Conservation (phyloP, 2,888 invertebrate genomes). For the Lasioglossum oenotherae region DNA sequence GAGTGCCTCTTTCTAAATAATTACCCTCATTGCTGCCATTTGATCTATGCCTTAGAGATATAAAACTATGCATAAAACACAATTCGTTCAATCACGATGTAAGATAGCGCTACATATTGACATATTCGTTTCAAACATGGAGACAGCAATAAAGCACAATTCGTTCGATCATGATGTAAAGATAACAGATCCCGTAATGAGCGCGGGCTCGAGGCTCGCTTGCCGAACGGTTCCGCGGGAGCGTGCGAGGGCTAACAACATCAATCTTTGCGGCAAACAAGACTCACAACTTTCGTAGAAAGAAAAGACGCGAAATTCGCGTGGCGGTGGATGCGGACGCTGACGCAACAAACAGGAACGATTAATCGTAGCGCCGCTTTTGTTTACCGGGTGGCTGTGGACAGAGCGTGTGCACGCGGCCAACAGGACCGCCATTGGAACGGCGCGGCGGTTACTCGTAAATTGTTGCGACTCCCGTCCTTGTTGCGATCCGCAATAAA, state of each 20-base stretch:
- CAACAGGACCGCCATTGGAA: neutral
- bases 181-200: neutral
- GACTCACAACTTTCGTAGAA: neutral
- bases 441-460: neutral
- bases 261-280: neutral
- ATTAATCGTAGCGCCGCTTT: neutral
- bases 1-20: no score
- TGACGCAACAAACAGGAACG: neutral
- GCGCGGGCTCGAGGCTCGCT: neutral
- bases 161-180: neutral
- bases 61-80: neutral
- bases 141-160: neutral
- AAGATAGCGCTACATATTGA: neutral
- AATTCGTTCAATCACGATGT: neutral
- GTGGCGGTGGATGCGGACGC: neutral
- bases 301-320: neutral
- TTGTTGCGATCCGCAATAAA: conserved; percentile 30
- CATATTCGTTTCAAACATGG: neutral
- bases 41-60: neutral
- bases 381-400: neutral
- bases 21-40: neutral
- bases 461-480: neutral
- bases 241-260: neutral
- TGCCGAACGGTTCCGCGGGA: neutral
- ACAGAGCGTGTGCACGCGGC: neutral